Base-by-base conservation (phyloP, 2,888 invertebrate genomes). In the Thera britannica region DNA sequence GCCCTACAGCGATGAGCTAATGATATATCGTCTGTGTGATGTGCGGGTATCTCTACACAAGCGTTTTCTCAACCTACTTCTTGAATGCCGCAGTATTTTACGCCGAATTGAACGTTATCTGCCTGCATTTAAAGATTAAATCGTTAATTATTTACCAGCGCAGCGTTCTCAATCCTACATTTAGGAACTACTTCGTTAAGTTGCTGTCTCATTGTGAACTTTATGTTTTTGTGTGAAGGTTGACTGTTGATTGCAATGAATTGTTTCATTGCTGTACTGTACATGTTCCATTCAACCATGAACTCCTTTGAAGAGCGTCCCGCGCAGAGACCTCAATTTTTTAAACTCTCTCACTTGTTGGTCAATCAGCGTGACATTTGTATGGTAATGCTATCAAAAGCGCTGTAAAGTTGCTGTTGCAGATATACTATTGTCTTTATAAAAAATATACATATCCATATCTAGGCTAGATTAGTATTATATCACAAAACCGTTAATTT, bases 21-120 rank as follows among this genome's bases (percentile, higher is more conserved):
- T 91, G 89, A 89, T 74, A 71, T 71, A 68, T 71, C 60, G 88
- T 87, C 89, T 90, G 86, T 87, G 88, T 92, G 88, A 91, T 91
- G 88, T 89, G 89, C 91, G 89, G 86, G 87, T 87, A 85, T 83
- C 85, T 83, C 85, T 87, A 87, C 86, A 87, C 85, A 86, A 88
- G 90, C 88, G 90, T 91, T 90, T 90, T 90, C 89, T 92, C 92
- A 92, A 92, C 93, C 92, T 92, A 92, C 92, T 90, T 92, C 85
- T 87, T 88, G 87, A 91, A 91, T 91, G 90, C 82, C 88, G 88
- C 75, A 68, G 77, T 77, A 75, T 77, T 77, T 79, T 83, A 84
- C 79, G 78, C 85, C 79, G 87, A 88, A 87, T 80, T 80, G 80
- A 74, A 89, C 91, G 84, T 85, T 92, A 91, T 84, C 72, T 65